Base-by-base conservation (phyloP, 2,113 vertebrate genomes). In the Solea senegalensis region DNA sequence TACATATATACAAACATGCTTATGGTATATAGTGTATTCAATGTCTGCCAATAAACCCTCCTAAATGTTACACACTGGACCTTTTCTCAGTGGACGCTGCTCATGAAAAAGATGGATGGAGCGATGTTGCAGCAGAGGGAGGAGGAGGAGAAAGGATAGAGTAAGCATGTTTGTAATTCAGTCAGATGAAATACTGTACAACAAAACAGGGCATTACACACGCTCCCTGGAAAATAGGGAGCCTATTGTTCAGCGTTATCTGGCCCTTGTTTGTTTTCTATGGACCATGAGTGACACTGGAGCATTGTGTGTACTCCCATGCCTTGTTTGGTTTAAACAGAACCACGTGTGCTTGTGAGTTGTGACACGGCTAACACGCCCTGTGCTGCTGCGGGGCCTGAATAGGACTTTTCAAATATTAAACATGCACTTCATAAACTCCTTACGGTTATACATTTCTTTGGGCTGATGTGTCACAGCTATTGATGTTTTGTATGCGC, bases 241-340 rank as follows among this genome's bases (percentile, higher is more conserved):
- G 72, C 63, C 86, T 74, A 92, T 93, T 93, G 92, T 93, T 91
- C 89, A n/a, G n/a, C 10, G 26, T 77, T 89, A 90, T 91, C 89
- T 91, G 88, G 89, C 76, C 72, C 73, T 77, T 86, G 81, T 90
- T 88, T 90, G 89, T 91, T 89, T 83, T 89, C 78, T 74, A 65
- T 80, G 83, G 86, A 76, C 81, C 79, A 51, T 77, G 76, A 86
- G 81, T 87, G 88, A 91, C 86, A 82, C 69, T 68, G 80, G 48
- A 48, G 84, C 74, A 83, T 80, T 85, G 75, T 86, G 82, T 87
- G 82, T 86, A 85, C 86, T 89, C 86, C 77, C 81, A 85, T 86
- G 89, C 77, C 72, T 84, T 83, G 75, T 85, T 87, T 86, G 72
- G 13, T 82, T 87, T 92, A 90, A 93, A 74, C 84, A 86, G 68